Conservation (phyloP, 1,140 invertebrate species). For the Amyelois transitella region DNA sequence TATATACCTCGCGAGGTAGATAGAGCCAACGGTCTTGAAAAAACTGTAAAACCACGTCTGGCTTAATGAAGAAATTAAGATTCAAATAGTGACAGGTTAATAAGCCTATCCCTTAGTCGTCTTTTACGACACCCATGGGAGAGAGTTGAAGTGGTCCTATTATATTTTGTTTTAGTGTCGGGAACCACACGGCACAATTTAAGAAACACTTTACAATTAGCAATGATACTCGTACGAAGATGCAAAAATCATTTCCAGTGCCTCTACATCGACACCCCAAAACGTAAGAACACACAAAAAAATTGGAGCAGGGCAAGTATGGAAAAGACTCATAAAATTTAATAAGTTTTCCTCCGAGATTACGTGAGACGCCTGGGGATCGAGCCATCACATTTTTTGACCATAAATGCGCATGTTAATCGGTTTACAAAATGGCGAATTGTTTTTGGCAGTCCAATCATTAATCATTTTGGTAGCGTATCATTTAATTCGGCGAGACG, state of each 20-base stretch:
- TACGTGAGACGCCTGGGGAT: conserved; percentile 55
- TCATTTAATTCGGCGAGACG: conserved; percentile 2
- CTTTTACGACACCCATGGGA: too few relatives aligned
- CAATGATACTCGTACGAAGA: too few relatives aligned
- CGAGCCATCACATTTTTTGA: conserved; percentile 36
- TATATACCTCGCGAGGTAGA: too few relatives aligned
- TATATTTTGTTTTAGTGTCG: too few relatives aligned
- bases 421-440: conserved; percentile 26
- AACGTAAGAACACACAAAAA: conserved; percentile 45
- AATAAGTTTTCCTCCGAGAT: conserved; percentile 69
- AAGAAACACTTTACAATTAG: too few relatives aligned
- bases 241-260: conserved; percentile 32
- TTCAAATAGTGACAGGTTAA: too few relatives aligned
- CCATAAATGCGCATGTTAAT: conserved; percentile 42
- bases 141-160: too few relatives aligned
- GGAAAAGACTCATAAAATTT: conserved; percentile 72
- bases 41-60: too few relatives aligned
- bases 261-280: conserved; percentile 13
- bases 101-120: too few relatives aligned
- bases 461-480: conserved; percentile 24
- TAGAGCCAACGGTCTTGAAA: too few relatives aligned
- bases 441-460: conserved; percentile 13
- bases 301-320: conserved; percentile 70
- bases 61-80: too few relatives aligned
- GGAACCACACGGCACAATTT: too few relatives aligned